These are phyloP conservation scores for Engystomops pustulosus DNA, from an alignment of 2,113 vertebrate species.

Conservation along the genomic window DNA sequence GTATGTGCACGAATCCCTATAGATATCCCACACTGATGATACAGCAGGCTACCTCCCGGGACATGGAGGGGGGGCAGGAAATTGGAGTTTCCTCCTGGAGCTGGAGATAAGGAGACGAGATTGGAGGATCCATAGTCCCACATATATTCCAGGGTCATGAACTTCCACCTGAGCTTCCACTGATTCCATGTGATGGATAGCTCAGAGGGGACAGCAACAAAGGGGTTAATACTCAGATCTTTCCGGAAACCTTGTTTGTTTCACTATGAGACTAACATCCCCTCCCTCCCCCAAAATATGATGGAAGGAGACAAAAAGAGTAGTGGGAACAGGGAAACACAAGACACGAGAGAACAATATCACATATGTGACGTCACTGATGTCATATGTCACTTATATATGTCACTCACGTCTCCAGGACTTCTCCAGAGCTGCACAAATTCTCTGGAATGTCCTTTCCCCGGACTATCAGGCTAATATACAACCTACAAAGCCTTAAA, in stretches of 20 bases:
- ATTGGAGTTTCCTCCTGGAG: conserved; percentile 22
- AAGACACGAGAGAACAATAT: too few species aligned
- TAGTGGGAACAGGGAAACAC: too few species aligned
- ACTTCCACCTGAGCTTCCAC: background rate
- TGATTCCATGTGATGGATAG: background rate
- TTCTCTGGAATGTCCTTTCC: too few species aligned
- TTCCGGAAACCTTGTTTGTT: background rate
- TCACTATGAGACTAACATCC: too few species aligned
- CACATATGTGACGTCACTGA: too few species aligned
- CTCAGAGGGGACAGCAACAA: background rate
- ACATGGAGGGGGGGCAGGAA: conserved; percentile 16
- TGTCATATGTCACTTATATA: too few species aligned
- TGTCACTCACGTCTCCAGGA: background rate
- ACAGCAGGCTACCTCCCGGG: background rate
- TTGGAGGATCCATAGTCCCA: conserved; percentile 10
- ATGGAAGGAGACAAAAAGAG: too few species aligned
- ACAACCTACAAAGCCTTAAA: too few species aligned
- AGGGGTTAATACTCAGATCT: conserved; percentile 35
- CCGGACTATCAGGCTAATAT: too few species aligned
- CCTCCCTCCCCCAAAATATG: too few species aligned
- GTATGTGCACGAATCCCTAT: too few species aligned
- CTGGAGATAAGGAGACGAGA: conserved; percentile 11
- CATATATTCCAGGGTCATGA: background rate
- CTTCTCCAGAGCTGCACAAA: too few species aligned
- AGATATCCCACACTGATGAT: conserved; percentile 1